These are phyloP conservation scores for Callimorpha dominula DNA, from an alignment of 2,888 invertebrate genomes.

Conservation along the genomic window DNA sequence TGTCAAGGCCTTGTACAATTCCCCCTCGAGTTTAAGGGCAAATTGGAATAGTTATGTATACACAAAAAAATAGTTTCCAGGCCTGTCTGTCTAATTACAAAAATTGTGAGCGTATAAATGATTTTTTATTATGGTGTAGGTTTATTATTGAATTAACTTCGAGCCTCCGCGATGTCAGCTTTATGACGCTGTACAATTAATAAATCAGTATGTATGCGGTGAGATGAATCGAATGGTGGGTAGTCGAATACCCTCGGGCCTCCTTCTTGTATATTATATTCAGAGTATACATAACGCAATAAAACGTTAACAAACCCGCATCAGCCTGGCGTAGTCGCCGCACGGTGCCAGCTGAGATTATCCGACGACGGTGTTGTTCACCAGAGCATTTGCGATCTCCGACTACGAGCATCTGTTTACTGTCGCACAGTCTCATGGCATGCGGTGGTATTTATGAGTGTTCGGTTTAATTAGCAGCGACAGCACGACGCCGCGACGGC, in stretches of 20 bases:
- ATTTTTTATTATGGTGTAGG: too few species aligned
- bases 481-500: not conserved
- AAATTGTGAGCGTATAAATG: too few species aligned
- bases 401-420: not conserved
- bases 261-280: not conserved
- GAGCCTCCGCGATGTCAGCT: too few species aligned
- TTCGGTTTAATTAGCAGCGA: constrained; percentile 2
- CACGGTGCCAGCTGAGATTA: not conserved
- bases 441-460: not conserved
- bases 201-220: too few species aligned
- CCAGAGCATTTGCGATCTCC: too few species aligned
- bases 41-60: too few species aligned
- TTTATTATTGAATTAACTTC: too few species aligned
- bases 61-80: too few species aligned
- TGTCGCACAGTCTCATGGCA: not conserved
- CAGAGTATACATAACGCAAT: not conserved
- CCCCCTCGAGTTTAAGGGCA: not conserved
- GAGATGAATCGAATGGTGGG: too few species aligned
- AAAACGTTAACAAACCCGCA: not conserved
- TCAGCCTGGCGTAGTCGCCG: not conserved
- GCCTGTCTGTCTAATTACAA: too few species aligned
- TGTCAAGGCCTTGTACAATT: not conserved
- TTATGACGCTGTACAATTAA: too few species aligned
- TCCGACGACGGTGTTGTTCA: not conserved
- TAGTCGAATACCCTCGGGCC: too few species aligned